Evolutionary conservation across 2,888 invertebrate genomes (phyloP), one percentile per base, ranked within the genome.

Genomic region (Tinea pellionella): DNA sequence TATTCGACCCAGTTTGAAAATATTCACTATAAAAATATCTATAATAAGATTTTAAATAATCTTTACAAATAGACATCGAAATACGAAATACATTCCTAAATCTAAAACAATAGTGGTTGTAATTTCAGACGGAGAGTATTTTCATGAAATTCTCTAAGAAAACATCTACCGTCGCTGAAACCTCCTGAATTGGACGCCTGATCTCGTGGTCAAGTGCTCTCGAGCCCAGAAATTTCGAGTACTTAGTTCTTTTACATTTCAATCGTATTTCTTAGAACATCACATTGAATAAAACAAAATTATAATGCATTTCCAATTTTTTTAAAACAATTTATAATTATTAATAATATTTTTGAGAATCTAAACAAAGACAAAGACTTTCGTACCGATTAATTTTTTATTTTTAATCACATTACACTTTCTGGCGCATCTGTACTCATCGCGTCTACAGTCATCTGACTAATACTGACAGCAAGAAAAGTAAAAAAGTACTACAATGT

Each of bases 221-320:
- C 55, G 32, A 60, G 61, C 64, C 61, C 65, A 66, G 65, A 68
- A 68, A 69, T 69, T 68, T 69, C 63, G 65, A 70, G 69, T 11
- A 24, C 24, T 13, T 24, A 63, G 66, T 65, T 59, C 59, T 47
- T 59, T 24, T 43, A 47, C 19, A 59, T 47, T 59, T 41, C 47
- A 57, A 32, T 16, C 30, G 30, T 32, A n/a, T 57, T 57, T 57
- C 15, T 11, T 15, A 29, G 16, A 32, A 53, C 53, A 53, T 53
- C 53, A 2, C 11, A 24, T 53, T 53, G 53, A 53, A 53, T 53
- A 53, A 53, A 53, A 51, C 51, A 51, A 51, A 24, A 24, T 24
- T 24, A 42, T n/a, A n/a, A 13, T n/a, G n/a, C n/a, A n/a, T 47
- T 9, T 37, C 9, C 9, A 9, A 6, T 37, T 37, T 12, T 37